Evolutionary conservation across 2,113 vertebrate genomes (phyloP).

Genomic region (Sander lucioperca): DNA sequence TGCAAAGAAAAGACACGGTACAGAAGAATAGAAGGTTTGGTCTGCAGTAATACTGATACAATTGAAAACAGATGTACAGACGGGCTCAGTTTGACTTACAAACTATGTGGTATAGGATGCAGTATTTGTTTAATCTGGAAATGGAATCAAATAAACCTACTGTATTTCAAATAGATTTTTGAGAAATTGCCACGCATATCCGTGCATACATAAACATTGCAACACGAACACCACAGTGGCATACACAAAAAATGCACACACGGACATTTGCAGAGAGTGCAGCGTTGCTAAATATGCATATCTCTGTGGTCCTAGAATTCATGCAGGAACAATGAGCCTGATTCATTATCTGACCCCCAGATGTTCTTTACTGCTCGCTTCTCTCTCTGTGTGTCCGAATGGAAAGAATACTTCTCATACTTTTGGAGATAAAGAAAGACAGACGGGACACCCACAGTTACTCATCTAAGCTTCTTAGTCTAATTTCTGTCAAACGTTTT

Average conservation of each 20-base stretch:
- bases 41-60: background rate
- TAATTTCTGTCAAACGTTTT: conserved; percentile 19
- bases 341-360: conserved; percentile 78
- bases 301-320: conserved; percentile 64
- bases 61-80: conserved; percentile 35
- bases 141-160: background rate
- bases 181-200: background rate
- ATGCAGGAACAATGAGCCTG: conserved; percentile 78
- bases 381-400: conserved; percentile 69
- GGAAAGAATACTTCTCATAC: conserved; percentile 84
- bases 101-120: background rate
- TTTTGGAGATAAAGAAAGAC: conserved; percentile 71
- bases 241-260: conserved; percentile 37
- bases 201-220: conserved; percentile 41
- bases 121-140: background rate
- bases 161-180: background rate
- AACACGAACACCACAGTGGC: conserved; percentile 25
- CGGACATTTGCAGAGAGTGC: conserved; percentile 29
- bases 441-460: conserved; percentile 59
- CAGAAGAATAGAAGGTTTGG: conserved; percentile 11
- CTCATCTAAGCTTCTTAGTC: conserved; percentile 41
- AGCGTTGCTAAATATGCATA: conserved; percentile 69
- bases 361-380: conserved; percentile 75
- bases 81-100: background rate
- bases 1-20: conserved; percentile 60